Base-by-base conservation (phyloP, 2,113 vertebrate species). In the Oryzias melastigma region DNA sequence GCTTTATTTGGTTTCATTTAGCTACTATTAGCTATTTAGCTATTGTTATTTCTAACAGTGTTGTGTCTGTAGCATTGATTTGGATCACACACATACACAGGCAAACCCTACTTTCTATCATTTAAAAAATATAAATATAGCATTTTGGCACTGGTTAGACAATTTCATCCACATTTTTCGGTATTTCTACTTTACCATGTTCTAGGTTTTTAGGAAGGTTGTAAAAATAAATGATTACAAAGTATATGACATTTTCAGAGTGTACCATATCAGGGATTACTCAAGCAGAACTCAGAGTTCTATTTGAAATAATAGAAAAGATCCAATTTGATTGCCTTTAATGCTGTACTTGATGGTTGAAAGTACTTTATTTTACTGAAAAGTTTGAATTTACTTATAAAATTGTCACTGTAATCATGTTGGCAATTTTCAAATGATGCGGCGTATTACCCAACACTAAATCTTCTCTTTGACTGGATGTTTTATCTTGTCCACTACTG, bases 61-160 rank as follows among this genome's bases (percentile, higher is more conserved):
- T 22, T 22, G 22, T 55, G 73, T 71, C 70, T 79, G 81, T 78
- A 81, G 72, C 80, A 80, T 67, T 62, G 54, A 24, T 57, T 75
- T 65, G 71, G 59, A 74, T 81, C 68, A 65, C 51, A 65, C 58
- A 69, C 73, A 47, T 65, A 51, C 59, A 64, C 40, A 59, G 8
- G 10, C 29, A 35, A 27, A 35, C 29, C 8, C 8, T 10, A 12
- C 1, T 10, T 10, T 8, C 8, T 10, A 35, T 3, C 8, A 12
- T 35, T 35, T 35, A 35, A 8, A 8, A 35, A 2, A 35, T 35
- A 27, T 12, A 35, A 35, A 2, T n/a, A n/a, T n/a, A n/a, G n/a
- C n/a, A 8, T 35, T 10, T 35, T 35, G 29, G 8, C 8, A 10
- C 1, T 10, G 29, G 29, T 35, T 35, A 10, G 8, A 35, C 29